A percentile compares a stretch with the other conserved stretches of the same genome.
Conservation (phyloP, 2,888 invertebrate species). For the Rugalucina vietnamica region DNA sequence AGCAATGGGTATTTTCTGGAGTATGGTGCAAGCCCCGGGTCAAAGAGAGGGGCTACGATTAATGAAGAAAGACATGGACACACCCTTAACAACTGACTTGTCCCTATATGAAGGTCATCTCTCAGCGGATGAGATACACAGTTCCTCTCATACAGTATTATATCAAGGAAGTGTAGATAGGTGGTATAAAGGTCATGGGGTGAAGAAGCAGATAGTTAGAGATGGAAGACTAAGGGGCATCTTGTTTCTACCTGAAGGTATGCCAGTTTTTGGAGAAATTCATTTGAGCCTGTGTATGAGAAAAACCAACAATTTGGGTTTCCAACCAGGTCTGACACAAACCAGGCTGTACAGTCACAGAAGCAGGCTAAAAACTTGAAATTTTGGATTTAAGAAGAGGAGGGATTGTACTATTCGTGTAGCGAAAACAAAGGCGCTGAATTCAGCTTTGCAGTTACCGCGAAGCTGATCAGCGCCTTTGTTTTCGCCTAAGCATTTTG, state of each 20-base stretch:
- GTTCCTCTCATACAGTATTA: conserved; percentile 14
- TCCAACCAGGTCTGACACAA: too few species aligned
- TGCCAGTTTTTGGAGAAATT: background rate
- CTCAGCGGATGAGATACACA: conserved; percentile 41
- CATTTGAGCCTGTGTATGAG: too few species aligned
- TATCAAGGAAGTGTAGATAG: conserved; percentile 45
- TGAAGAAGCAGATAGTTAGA: conserved; percentile 59
- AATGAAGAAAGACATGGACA: conserved; percentile 66
- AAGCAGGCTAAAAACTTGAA: too few species aligned
- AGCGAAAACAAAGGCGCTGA: background rate
- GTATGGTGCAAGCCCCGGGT: conserved; percentile 66
- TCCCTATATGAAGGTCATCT: conserved; percentile 59
- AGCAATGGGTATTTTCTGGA: conserved; percentile 77
- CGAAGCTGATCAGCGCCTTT: too few species aligned
- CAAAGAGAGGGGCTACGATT: conserved; percentile 63
- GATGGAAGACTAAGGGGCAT: conserved; percentile 71
- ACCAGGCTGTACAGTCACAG: too few species aligned
- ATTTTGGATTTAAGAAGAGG: too few species aligned
- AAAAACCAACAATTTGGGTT: too few species aligned
- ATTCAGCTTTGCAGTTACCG: too few species aligned
- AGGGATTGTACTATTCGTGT: too few species aligned
- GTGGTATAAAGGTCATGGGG: conserved; percentile 66
- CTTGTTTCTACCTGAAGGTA: conserved; percentile 72
- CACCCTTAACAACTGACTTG: conserved; percentile 61
- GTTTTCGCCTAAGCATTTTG: too few species aligned